A percentile compares a stretch with the other conserved stretches of the same genome.
These are phyloP conservation scores for Saguinus midas DNA, from an alignment of 2,113 vertebrate genomes.

Conservation along the genomic window DNA sequence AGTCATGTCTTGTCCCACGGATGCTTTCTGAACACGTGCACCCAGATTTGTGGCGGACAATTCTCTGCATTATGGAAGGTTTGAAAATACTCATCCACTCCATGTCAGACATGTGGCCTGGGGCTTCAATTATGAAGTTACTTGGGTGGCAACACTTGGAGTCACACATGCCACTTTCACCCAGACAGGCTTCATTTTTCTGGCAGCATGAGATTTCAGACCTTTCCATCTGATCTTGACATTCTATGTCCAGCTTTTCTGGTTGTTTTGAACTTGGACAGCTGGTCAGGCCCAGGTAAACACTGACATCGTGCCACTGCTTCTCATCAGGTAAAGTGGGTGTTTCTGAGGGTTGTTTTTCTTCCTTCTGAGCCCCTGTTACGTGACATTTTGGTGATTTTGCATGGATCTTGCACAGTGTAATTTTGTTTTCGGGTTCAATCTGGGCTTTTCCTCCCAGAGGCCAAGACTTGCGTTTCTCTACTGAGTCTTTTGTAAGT, in stretches of 20 bases:
- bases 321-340: neutral
- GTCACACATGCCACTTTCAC: neutral
- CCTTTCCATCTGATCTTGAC: neutral
- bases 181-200: neutral
- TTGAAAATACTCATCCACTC: constrained; percentile 83
- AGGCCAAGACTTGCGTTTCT: constrained; percentile 66
- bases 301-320: constrained; percentile 38
- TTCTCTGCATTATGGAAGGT: constrained; percentile 51
- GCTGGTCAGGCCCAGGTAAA: constrained; percentile 48
- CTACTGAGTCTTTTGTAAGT: constrained; percentile 68
- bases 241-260: neutral
- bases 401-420: neutral
- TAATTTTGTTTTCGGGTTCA: constrained; percentile 64
- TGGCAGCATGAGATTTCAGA: neutral
- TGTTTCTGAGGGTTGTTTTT: neutral
- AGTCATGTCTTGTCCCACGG: neutral
- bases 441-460: constrained; percentile 70
- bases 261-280: accelerated
- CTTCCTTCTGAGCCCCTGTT: neutral
- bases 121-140: neutral
- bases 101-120: constrained; percentile 50
- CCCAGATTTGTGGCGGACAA: neutral
- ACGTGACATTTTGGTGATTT: constrained; percentile 39
- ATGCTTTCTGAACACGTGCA: constrained; percentile 37
- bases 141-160: constrained; percentile 39